Percentiles rank a stretch among this genome's conserved stretches.
Evolutionary conservation across 2,113 vertebrate species (phyloP).

Genomic region (Donacobius atricapilla): DNA sequence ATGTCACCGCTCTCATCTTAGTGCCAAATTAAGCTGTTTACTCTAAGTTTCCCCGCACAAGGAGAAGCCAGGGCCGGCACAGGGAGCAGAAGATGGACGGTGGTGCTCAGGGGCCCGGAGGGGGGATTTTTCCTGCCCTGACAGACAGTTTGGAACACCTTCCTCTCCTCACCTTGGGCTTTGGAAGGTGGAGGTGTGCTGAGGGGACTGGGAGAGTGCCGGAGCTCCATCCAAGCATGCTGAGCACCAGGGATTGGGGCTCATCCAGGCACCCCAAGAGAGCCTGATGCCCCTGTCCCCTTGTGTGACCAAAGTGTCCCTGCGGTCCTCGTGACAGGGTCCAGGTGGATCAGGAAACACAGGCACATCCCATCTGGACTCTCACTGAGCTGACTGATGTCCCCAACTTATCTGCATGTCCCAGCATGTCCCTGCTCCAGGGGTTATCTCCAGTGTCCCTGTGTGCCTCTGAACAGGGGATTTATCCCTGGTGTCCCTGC

Average conservation of each 20-base stretch:
- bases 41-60: neutral
- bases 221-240: neutral
- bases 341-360: neutral
- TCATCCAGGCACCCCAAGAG: neutral
- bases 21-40: constrained; percentile 58
- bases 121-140: neutral
- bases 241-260: fast-evolving
- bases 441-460: neutral
- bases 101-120: neutral
- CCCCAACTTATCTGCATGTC: neutral
- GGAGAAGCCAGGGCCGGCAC: fast-evolving
- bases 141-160: neutral
- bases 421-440: neutral
- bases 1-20: neutral
- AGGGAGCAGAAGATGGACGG: constrained; percentile 15
- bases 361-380: neutral
- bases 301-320: neutral
- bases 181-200: neutral
- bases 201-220: neutral
- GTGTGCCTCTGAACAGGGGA: fast-evolving
- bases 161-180: fast-evolving
- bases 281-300: fast-evolving
- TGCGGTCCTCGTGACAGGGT: fast-evolving
- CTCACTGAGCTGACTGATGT: neutral
- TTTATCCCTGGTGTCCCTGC: neutral